These are phyloP conservation scores for Strigops habroptila DNA, from an alignment of 2,113 vertebrate genomes.

Conservation along the genomic window DNA sequence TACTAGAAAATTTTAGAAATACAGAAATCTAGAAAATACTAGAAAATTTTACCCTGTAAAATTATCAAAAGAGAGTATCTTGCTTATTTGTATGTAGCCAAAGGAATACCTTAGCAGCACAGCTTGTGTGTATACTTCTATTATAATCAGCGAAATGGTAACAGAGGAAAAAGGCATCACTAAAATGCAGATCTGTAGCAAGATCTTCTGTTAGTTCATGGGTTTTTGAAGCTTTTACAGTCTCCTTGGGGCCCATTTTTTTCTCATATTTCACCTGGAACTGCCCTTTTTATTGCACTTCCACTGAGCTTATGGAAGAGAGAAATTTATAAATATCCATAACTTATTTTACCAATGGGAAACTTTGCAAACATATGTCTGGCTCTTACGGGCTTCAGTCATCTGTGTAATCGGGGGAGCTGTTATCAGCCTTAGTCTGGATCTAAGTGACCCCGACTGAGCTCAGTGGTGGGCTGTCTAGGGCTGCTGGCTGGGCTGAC, in stretches of 20 bases:
- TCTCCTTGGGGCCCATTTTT: not conserved
- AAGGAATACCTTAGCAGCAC: not conserved
- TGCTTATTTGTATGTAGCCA: not conserved
- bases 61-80: not conserved
- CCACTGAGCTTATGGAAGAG: not conserved
- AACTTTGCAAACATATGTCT: not conserved
- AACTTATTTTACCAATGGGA: not conserved
- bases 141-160: not conserved
- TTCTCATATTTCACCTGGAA: not conserved
- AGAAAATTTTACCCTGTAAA: not conserved
- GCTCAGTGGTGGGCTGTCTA: not conserved
- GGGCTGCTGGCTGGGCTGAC: not conserved
- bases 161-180: not conserved
- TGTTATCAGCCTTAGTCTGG: not conserved
- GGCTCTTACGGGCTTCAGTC: not conserved
- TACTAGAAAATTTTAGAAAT: not conserved
- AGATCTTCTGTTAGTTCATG: not conserved
- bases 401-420: not conserved
- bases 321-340: not conserved
- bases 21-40: not conserved
- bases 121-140: not conserved
- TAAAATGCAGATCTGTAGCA: not conserved
- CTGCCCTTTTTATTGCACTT: not conserved
- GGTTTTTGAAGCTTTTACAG: not conserved
- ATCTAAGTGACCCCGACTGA: not conserved